These are phyloP conservation scores for Aurelia sp. DNA, from an alignment of 30 jellyfish, hydroid and myxozoan genomes.

Conservation along the genomic window DNA sequence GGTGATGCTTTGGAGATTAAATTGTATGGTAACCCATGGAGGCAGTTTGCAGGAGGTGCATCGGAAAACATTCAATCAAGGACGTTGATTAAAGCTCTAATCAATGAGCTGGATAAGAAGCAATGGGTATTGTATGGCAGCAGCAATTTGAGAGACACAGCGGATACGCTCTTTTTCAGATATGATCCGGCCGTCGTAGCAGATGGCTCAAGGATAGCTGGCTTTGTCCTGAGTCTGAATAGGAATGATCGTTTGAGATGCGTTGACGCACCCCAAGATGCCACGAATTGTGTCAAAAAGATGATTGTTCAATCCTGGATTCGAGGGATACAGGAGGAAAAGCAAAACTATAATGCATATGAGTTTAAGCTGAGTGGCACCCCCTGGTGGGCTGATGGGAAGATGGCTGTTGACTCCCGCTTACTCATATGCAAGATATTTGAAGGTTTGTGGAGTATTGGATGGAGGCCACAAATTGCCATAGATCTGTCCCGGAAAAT, in stretches of 20 bases:
- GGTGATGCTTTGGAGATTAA: constrained; percentile 36
- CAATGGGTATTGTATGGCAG: constrained; percentile 46
- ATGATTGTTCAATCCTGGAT: constrained; percentile 50
- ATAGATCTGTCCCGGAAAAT: constrained; percentile 41
- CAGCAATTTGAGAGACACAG: neutral
- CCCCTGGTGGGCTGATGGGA: constrained; percentile 74
- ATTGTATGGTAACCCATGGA: constrained; percentile 75
- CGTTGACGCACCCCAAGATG: constrained; percentile 47
- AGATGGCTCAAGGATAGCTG: constrained; percentile 17
- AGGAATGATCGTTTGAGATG: constrained; percentile 54
- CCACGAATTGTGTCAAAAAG: neutral
- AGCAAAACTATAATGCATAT: constrained; percentile 20
- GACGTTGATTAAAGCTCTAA: constrained; percentile 10
- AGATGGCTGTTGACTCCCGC: constrained; percentile 41
- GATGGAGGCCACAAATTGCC: constrained; percentile 49
- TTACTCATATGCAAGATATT: constrained; percentile 34
- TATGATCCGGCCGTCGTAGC: constrained; percentile 12
- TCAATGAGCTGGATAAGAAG: constrained; percentile 7
- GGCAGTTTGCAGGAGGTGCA: constrained; percentile 14
- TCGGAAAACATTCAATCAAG: constrained; percentile 37
- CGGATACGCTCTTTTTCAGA: constrained; percentile 45
- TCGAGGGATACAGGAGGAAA: constrained; percentile 41
- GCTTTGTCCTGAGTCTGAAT: constrained; percentile 31
- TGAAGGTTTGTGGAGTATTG: constrained; percentile 45
- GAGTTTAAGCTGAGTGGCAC: constrained; percentile 55